Evolutionary conservation across 2,113 vertebrate genomes (phyloP).

Genomic region (Marcusenius ussheri): DNA sequence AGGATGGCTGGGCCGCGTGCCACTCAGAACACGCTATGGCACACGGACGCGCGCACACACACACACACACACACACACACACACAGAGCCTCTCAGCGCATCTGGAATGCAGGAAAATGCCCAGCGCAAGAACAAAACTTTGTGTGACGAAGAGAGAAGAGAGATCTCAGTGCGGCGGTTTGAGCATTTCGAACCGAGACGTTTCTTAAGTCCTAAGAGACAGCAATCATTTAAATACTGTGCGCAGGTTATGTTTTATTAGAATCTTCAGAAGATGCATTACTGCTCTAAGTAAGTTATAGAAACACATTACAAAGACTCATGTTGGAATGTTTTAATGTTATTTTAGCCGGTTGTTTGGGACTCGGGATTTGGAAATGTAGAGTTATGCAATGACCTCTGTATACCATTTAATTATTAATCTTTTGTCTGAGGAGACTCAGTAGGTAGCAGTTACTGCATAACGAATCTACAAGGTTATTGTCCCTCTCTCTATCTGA

Average conservation of each 20-base stretch:
- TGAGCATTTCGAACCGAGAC: not conserved
- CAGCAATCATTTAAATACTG: not conserved
- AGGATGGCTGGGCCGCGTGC: not conserved
- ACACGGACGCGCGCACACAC: not conserved
- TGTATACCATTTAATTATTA: not conserved
- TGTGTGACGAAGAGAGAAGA: not conserved
- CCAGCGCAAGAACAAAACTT: not conserved
- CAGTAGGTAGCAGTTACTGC: not conserved
- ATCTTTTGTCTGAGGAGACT: not conserved
- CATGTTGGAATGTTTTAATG: not conserved
- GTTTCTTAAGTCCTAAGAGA: not conserved
- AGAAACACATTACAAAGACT: not conserved
- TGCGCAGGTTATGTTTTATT: not conserved
- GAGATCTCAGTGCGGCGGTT: not conserved
- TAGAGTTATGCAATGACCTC: not conserved
- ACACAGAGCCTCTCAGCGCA: not conserved
- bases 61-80: not conserved
- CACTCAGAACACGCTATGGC: not conserved
- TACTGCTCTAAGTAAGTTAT: not conserved
- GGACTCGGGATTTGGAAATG: not conserved
- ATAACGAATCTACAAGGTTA: not conserved
- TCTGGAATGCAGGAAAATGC: not conserved
- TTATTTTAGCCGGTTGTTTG: not conserved
- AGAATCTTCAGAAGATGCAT: not conserved
- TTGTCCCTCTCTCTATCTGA: not conserved